These are phyloP conservation scores for Mesitornis unicolor DNA, from an alignment of 2,113 vertebrate species.

Conservation along the genomic window DNA sequence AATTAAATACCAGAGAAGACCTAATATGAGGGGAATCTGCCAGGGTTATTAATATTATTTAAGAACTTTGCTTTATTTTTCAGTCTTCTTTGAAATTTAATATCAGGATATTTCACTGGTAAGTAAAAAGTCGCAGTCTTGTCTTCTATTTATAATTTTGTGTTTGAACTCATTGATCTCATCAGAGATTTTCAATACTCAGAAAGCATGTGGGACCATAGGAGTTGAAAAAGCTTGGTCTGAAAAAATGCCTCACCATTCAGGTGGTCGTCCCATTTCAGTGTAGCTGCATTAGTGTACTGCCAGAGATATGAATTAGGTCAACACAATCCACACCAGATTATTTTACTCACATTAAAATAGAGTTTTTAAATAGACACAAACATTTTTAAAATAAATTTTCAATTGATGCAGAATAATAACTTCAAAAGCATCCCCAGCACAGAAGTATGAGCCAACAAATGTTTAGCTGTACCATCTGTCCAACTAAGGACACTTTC, in stretches of 20 bases:
- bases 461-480: not conserved
- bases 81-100: not conserved
- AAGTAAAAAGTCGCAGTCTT: no score
- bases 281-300: not conserved
- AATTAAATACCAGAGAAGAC: no score
- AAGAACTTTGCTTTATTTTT: not conserved
- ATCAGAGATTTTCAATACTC: not conserved
- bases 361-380: not conserved
- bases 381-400: not conserved
- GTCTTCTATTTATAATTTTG: no score
- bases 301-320: fast-evolving
- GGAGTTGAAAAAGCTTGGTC: not conserved
- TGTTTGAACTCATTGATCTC: not conserved
- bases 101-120: not conserved
- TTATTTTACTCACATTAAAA: no score
- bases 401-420: not conserved
- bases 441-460: not conserved
- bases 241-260: not conserved
- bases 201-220: fast-evolving
- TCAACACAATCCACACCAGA: fast-evolving
- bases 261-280: not conserved
- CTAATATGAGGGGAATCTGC: not conserved
- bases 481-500: not conserved
- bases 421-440: not conserved
- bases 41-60: not conserved